These are phyloP conservation scores for Nipponacmea schrenckii DNA, from an alignment of 2,888 invertebrate genomes.

Conservation along the genomic window DNA sequence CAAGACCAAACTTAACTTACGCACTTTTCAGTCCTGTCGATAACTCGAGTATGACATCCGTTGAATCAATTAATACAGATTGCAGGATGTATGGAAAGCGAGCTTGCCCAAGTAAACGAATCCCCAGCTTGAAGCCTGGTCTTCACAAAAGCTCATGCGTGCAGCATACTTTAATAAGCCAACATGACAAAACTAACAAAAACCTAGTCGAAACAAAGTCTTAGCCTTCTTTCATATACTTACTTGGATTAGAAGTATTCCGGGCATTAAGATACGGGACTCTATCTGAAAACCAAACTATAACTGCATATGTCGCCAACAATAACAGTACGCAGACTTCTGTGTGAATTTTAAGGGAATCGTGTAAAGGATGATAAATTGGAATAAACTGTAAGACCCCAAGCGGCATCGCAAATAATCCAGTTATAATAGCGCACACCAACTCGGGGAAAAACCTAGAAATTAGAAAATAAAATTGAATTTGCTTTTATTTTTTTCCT, in stretches of 20 bases:
- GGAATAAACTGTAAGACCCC: conserved; percentile 80
- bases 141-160: too few relatives aligned
- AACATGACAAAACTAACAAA: not conserved
- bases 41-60: too few relatives aligned
- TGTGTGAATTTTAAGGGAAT: conserved; percentile 76
- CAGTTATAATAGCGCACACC: conserved; percentile 70
- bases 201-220: conserved; percentile 8
- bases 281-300: conserved; percentile 75
- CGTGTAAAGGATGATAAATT: conserved; percentile 82
- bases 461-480: conserved; percentile 33
- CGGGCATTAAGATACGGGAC: conserved; percentile 41
- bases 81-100: too few relatives aligned
- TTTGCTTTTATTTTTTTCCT: not conserved
- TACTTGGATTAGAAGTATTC: conserved; percentile 29
- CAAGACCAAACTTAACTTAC: too few relatives aligned
- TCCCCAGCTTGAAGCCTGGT: too few relatives aligned
- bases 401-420: conserved; percentile 78
- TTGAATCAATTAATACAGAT: too few relatives aligned
- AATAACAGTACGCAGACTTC: conserved; percentile 79
- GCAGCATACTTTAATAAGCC: too few relatives aligned
- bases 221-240: conserved; percentile 1
- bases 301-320: conserved; percentile 73
- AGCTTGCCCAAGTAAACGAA: too few relatives aligned
- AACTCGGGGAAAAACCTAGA: conserved; percentile 72
- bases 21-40: too few relatives aligned